phyloP scores from a whole-genome alignment of 2,797 vertebrate species.

The Petrocephalus sullivani region DNA sequence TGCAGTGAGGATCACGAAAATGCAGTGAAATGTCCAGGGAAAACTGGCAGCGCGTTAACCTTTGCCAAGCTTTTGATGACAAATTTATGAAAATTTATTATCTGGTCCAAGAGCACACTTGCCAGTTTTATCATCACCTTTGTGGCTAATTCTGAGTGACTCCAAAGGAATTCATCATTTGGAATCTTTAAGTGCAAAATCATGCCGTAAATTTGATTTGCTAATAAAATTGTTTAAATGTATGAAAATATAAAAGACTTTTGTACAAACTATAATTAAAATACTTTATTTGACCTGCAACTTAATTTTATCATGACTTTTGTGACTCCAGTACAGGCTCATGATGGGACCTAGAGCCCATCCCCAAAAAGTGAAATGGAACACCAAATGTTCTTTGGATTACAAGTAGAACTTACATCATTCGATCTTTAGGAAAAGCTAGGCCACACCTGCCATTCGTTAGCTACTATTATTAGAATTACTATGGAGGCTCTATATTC shows the following conservation, averaged over 20 bases:
- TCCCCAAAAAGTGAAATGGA: not conserved
- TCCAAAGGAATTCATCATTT: not conserved
- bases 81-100: not conserved
- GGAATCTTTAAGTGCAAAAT: not conserved
- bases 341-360: not conserved
- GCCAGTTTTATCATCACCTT: not conserved
- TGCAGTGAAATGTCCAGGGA: not conserved
- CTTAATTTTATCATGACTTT: not conserved
- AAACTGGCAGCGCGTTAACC: not conserved
- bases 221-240: not conserved
- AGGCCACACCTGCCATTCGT: not conserved
- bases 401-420: not conserved
- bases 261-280: not conserved
- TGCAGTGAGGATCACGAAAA: not conserved
- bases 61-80: not conserved
- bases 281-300: not conserved
- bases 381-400: not conserved
- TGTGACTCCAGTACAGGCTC: not conserved
- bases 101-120: not conserved
- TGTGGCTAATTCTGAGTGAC: not conserved
- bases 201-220: not conserved
- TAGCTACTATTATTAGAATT: not conserved
- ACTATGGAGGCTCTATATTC: not conserved
- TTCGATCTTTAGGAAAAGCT: not conserved
- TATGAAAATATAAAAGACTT: not conserved